Conservation (phyloP, 1,140 invertebrate species). For the Triops cancriformis region DNA sequence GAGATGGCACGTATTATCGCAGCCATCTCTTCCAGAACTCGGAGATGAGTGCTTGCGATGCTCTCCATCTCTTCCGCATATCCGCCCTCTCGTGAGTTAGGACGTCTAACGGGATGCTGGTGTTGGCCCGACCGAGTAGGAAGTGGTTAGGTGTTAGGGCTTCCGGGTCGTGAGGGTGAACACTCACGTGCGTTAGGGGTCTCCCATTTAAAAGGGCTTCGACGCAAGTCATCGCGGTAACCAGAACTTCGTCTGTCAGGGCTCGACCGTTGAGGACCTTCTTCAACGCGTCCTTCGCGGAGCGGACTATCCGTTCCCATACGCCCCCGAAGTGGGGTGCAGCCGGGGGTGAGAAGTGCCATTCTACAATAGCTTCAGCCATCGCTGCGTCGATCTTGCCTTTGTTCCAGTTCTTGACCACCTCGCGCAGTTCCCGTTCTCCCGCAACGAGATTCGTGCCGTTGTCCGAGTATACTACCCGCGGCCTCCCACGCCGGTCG, state of each 20-base stretch:
- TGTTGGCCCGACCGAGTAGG: constrained; percentile 17
- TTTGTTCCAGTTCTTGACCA: constrained; percentile 31
- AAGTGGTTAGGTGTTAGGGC: constrained; percentile 30
- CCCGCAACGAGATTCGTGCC: constrained; percentile 34
- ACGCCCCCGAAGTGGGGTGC: no score
- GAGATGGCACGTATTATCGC: constrained; percentile 19
- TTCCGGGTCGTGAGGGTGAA: constrained; percentile 27
- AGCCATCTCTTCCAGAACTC: constrained; percentile 28
- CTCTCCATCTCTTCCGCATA: no score
- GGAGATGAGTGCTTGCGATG: no score
- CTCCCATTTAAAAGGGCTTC: constrained; percentile 24
- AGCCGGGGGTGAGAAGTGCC: constrained; percentile 32
- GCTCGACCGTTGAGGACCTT: not conserved
- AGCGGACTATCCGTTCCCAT: no score
- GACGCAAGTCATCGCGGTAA: constrained; percentile 24
- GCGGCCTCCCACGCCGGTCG: no score
- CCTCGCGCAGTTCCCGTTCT: no score
- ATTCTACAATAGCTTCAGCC: constrained; percentile 30
- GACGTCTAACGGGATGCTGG: not conserved
- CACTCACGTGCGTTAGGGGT: constrained; percentile 26
- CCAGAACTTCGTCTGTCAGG: constrained; percentile 12
- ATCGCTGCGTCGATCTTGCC: constrained; percentile 18
- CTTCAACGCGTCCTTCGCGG: no score
- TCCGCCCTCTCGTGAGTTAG: constrained; percentile 3
- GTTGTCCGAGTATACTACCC: constrained; percentile 31